These are phyloP conservation scores for Ceratotherium simum DNA, from an alignment of 2,113 vertebrate species.

Conservation along the genomic window DNA sequence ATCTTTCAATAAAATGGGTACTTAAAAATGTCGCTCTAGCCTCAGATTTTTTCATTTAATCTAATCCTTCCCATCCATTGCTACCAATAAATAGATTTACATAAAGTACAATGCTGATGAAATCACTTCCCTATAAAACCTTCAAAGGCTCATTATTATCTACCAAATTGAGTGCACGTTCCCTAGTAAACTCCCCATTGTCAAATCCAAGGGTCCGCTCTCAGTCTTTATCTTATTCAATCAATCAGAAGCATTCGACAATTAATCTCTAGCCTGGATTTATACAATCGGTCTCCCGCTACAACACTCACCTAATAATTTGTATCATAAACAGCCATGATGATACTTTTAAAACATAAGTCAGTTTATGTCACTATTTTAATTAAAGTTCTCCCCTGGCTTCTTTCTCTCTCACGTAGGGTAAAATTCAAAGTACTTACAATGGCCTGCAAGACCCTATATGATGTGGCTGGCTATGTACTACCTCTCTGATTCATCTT, in stretches of 20 bases:
- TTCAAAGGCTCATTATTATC: slow-evolving; percentile 18
- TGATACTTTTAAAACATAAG: not conserved
- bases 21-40: not conserved
- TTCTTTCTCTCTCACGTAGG: not conserved
- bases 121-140: slow-evolving; percentile 42
- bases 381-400: not conserved
- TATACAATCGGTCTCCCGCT: not conserved
- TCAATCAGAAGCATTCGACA: not conserved
- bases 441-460: not conserved
- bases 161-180: not conserved
- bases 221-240: not conserved
- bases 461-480: no score
- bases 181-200: not conserved
- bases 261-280: not conserved
- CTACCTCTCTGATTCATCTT: not conserved
- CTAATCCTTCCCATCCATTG: not conserved
- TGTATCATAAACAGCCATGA: not conserved
- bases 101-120: not conserved
- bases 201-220: slow-evolving; percentile 9
- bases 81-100: not conserved
- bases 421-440: not conserved
- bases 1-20: not conserved
- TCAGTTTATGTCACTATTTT: not conserved
- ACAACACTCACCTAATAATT: not conserved
- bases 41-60: not conserved